Conservation (phyloP, 2,113 vertebrate genomes). For the Toxostoma redivivum region DNA sequence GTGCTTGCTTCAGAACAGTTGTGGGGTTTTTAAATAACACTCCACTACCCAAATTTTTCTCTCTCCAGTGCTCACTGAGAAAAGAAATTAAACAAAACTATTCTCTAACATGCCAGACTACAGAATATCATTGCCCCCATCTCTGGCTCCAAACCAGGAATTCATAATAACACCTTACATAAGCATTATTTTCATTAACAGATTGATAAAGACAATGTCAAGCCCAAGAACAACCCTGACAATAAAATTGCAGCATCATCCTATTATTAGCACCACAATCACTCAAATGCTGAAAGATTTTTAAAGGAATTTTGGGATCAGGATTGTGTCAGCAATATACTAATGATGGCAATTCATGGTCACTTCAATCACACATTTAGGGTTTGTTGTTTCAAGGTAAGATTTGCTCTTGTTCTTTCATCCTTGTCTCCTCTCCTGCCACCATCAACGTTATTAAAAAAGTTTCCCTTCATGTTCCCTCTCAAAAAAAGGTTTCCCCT, state of each 20-base stretch:
- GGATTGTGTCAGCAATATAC: conserved; percentile 23
- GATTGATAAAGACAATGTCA: conserved; percentile 57
- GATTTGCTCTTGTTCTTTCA: not conserved
- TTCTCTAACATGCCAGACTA: not conserved
- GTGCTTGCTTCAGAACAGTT: not conserved
- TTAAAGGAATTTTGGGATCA: conserved; percentile 43
- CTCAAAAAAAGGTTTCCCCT: not conserved
- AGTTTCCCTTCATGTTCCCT: not conserved
- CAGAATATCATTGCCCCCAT: not conserved
- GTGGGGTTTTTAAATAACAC: not conserved
- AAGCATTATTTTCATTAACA: conserved; percentile 61
- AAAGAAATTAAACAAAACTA: not conserved
- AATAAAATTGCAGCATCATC: conserved; percentile 54
- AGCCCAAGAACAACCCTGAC: conserved; percentile 48
- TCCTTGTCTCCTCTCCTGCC: not conserved
- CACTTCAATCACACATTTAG: not conserved
- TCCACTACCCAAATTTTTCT: not conserved
- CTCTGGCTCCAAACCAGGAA: conserved; percentile 27
- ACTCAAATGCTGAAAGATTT: conserved; percentile 59
- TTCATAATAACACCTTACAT: conserved; percentile 11
- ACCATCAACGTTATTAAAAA: not conserved
- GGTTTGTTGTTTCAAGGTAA: not conserved
- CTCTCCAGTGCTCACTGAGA: not conserved
- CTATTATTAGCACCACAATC: conserved; percentile 64
- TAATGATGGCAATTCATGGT: conserved; percentile 44